phyloP scores from a whole-genome alignment of 1,140 invertebrate genomes.

The Ceratina australensis region DNA sequence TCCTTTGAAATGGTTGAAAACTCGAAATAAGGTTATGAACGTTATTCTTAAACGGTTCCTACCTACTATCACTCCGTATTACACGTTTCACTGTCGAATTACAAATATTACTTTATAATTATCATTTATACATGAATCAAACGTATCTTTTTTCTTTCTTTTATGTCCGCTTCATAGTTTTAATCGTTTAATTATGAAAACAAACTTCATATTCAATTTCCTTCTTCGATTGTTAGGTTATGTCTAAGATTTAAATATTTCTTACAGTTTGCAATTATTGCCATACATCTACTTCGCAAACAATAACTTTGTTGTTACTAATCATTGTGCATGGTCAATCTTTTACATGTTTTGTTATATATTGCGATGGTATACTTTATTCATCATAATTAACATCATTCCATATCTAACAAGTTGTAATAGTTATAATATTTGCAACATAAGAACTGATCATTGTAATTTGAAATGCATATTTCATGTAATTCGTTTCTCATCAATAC shows the following conservation, averaged over 20 bases:
- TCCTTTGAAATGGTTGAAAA: constrained; percentile 7
- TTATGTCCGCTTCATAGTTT: not conserved
- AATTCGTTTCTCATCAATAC: not conserved
- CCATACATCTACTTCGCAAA: no score
- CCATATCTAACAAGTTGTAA: no score
- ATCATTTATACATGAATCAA: not conserved
- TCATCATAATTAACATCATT: no score
- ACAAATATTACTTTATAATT: not conserved
- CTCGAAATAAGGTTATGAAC: constrained; percentile 41
- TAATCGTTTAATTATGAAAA: not conserved
- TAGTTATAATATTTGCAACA: no score
- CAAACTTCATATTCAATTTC: constrained; percentile 18
- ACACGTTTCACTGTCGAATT: constrained; percentile 23
- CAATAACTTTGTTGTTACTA: no score
- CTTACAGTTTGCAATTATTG: not conserved
- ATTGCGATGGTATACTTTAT: not conserved
- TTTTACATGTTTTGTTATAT: not conserved
- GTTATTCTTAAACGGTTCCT: constrained; percentile 14
- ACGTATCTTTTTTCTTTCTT: not conserved
- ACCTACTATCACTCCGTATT: not conserved
- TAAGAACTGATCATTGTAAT: no score
- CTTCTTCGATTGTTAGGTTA: constrained; percentile 55
- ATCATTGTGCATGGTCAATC: not conserved
- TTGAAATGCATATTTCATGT: no score
- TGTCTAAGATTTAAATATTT: constrained; percentile 29